Base-by-base conservation (phyloP, 1,140 invertebrate species). In the Lepidurus arcticus region DNA sequence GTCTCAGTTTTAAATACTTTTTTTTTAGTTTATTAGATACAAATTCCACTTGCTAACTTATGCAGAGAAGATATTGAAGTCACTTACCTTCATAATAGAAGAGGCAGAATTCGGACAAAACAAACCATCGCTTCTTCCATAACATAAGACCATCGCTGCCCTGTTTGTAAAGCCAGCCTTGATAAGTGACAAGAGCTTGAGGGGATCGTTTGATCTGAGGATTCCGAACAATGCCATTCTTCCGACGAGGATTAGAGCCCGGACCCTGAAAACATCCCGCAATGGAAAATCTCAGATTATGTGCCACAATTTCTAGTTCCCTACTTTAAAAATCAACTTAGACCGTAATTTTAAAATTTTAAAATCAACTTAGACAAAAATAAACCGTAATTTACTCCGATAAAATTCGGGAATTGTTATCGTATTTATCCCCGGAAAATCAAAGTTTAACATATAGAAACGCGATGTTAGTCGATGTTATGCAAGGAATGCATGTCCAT, bases 51-150 rank as follows among this genome's bases (percentile, higher is more conserved):
- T 73, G 9, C 16, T 24, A 34, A 34, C 21, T 34, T 24, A 73
- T 11, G 21, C 34, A 21, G 6, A 74, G n/a, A 74, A 73, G 13
- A 74, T 34, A 74, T 26, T 8, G 5, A 8, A 43, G 13, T 26
- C 13, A 42, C 87, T 87, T 85, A 95, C 93, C 94, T 90, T 97
- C 97, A 85, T 97, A 97, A 84, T 96, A 96, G 86, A 96, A 97
- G 75, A 97, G 88, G 84, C 94, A 96, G 85, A 95, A 97, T 84
- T 97, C 94, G 7, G 93, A 93, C 34, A 97, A 86, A 42, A 97
- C 95, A 87, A 96, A 97, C 95, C 95, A 98, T 53, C 95, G 88
- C 84, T 94, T 95, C 84, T 96, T 94, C 95, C 95, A 98, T 24
- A 95, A 89, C 89, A 95, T 97, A 4, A 97, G 86, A 7, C 93